Evolutionary conservation across 2,888 invertebrate genomes (phyloP), one percentile per base, ranked within the genome.

Genomic region (Cephalotes varians): DNA sequence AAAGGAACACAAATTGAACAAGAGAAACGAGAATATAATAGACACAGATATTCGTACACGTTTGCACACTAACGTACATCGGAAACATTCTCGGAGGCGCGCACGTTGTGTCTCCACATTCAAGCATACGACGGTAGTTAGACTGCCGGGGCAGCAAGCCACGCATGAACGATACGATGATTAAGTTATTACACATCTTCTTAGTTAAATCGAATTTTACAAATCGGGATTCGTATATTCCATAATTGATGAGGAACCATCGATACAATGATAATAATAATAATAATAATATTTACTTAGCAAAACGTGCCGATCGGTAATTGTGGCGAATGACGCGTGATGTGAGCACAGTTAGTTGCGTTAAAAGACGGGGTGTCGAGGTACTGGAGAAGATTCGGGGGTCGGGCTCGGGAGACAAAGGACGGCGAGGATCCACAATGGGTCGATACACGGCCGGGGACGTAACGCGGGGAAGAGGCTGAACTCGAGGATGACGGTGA

Each of bases 191-290:
- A 92, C 91, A 92, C 91, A 91, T 85, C 88, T 90, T 88, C 91
- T 91, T 92, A 82, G 88, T 92, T 91, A 79, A 92, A 83, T 92
- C 86, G 87, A 92, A 93, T 92, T 93, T 93, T 92, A 92, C 91
- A 91, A 93, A 92, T 91, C 88, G 90, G 92, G 90, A 91, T 86
- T 65, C 90, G 89, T 93, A 93, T 90, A 93, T 91, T 91, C 90
- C 91, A 91, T 93, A 93, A 91, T 93, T 92, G 93, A 92, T 91
- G 91, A 93, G 92, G 93, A 93, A 93, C 93, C 93, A 93, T 93
- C 92, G 93, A 93, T 93, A 93, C 92, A 93, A 92, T 91, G 90
- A 91, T 67, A 71, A 83, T 82, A 62, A 60, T 81, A n/a, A 60
- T 76, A 72, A 60, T 62, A 31, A 40, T 90, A 88, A 91, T 91